Conservation (phyloP, 1,140 invertebrate species). For the Branchinecta lindahli region DNA sequence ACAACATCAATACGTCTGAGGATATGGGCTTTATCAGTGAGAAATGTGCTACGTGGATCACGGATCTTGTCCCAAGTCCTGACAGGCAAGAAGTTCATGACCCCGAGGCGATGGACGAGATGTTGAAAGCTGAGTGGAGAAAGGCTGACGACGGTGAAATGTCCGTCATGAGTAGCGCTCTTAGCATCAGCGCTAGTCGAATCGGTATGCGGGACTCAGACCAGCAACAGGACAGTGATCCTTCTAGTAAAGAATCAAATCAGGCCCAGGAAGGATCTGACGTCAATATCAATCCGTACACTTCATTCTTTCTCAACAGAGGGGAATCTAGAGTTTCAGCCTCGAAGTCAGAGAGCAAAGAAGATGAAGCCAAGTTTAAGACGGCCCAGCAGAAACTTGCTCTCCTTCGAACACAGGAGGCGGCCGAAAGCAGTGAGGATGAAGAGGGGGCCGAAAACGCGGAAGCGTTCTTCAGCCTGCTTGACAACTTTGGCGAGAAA, state of each 20-base stretch:
- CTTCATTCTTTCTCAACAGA: neutral
- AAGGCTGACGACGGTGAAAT: neutral
- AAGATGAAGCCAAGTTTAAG: neutral
- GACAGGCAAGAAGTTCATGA: neutral
- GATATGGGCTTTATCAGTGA: neutral
- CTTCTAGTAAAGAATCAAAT: neutral
- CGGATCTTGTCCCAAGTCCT: neutral
- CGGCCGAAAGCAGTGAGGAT: neutral
- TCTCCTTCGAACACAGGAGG: neutral
- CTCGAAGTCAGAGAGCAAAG: neutral
- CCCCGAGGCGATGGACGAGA: neutral
- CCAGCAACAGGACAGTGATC: neutral
- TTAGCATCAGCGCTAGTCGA: slow-evolving; percentile 2
- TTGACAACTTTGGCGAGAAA: neutral
- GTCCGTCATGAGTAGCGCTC: neutral
- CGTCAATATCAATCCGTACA: neutral
- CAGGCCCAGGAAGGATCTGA: neutral
- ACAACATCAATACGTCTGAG: too few relatives aligned
- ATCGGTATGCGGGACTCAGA: neutral
- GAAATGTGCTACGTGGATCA: neutral
- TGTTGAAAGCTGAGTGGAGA: neutral
- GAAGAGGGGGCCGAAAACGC: neutral
- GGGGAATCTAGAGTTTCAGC: neutral
- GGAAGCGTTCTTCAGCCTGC: neutral
- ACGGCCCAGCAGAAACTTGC: neutral